Percentiles rank a stretch among this genome's conserved stretches.
Evolutionary conservation across 2,113 vertebrate genomes (phyloP).

Genomic region (Archocentrus centrarchus): DNA sequence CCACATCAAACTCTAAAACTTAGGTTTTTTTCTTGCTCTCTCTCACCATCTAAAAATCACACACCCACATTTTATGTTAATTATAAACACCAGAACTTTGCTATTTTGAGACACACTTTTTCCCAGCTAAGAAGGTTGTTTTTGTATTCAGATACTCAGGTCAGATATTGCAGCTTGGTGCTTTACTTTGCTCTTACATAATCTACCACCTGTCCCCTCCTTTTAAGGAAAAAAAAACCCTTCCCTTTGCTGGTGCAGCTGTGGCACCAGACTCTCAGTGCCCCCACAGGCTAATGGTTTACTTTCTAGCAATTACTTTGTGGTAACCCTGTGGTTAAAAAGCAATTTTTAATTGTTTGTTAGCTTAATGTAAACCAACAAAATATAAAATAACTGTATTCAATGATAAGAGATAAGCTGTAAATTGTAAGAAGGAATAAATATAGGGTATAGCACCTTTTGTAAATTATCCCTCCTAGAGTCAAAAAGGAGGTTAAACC

Average conservation of each 20-base stretch:
- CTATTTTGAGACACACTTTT: constrained; percentile 23
- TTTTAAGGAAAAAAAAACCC: neutral
- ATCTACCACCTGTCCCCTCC: neutral
- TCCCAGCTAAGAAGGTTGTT: neutral
- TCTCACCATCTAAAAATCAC: neutral
- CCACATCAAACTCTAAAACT: constrained; percentile 47
- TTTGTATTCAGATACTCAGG: constrained; percentile 15
- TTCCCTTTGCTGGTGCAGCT: neutral
- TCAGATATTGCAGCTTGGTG: neutral
- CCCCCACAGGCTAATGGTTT: neutral
- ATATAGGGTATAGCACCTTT: neutral
- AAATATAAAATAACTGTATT: neutral
- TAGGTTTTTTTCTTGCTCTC: neutral
- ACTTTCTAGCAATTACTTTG: neutral
- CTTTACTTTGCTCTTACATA: neutral
- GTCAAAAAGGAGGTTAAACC: too few species aligned
- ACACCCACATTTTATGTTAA: neutral
- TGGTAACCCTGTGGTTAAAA: neutral
- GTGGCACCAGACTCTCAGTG: neutral
- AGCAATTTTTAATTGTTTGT: neutral
- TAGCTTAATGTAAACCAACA: neutral
- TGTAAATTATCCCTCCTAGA: too few species aligned
- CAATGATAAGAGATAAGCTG: neutral
- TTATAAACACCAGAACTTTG: constrained; percentile 13
- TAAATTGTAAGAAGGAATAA: neutral